Percentiles rank a stretch among this genome's conserved stretches.
phyloP scores from a whole-genome alignment of 2,888 invertebrate genomes.

The Geotrupes spiniger region DNA sequence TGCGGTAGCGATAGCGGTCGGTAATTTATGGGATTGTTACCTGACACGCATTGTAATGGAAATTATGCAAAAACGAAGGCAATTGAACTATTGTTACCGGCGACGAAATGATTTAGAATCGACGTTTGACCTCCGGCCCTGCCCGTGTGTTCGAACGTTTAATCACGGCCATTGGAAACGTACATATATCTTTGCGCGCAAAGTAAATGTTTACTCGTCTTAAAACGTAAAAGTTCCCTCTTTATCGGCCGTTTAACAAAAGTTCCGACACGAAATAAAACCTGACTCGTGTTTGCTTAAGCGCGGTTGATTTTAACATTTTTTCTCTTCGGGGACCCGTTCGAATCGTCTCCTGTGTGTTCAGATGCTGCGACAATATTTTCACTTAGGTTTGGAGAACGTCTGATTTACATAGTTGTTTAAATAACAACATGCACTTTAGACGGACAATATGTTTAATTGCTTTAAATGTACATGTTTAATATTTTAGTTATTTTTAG shows the following conservation, averaged over 20 bases:
- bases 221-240: conserved; percentile 13
- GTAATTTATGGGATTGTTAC: conserved; percentile 18
- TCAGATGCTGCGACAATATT: conserved; percentile 21
- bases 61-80: conserved; percentile 19
- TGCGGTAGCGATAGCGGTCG: conserved; percentile 13
- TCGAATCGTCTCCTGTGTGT: conserved; percentile 16
- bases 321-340: conserved; percentile 7
- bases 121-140: background rate
- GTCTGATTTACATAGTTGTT: too few species aligned
- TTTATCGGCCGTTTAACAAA: conserved; percentile 4
- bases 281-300: conserved; percentile 17
- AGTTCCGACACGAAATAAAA: conserved; percentile 1
- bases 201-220: conserved; percentile 17
- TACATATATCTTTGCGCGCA: conserved; percentile 13
- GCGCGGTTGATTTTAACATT: conserved; percentile 18
- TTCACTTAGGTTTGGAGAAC: too few species aligned
- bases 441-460: too few species aligned
- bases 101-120: background rate
- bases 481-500: too few species aligned
- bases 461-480: too few species aligned
- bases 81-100: conserved; percentile 10
- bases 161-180: conserved; percentile 15
- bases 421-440: too few species aligned
- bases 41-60: conserved; percentile 18
- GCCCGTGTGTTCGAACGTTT: conserved; percentile 19